Evolutionary conservation across 1,140 invertebrate species (phyloP).

Genomic region (Papilio glaucus): DNA sequence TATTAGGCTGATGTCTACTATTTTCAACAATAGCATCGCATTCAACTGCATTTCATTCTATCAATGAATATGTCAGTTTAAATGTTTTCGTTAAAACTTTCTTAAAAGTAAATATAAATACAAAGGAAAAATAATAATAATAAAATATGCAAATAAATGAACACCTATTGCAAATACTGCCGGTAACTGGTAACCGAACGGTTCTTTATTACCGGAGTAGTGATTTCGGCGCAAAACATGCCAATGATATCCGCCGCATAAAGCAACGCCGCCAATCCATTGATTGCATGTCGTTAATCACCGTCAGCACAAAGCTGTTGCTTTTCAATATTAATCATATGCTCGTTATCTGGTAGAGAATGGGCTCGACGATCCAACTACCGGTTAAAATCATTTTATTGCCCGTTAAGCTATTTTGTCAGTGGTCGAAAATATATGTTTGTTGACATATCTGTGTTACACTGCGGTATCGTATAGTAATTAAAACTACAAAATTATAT

Average conservation of each 20-base stretch:
- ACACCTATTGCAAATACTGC: neutral
- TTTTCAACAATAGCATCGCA: too few relatives aligned
- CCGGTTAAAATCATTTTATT: constrained; percentile 35
- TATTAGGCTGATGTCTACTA: too few relatives aligned
- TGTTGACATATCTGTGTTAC: neutral
- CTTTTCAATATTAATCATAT: constrained; percentile 59
- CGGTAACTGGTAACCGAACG: neutral
- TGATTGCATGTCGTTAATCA: constrained; percentile 55
- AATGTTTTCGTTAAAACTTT: too few relatives aligned
- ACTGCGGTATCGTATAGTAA: neutral
- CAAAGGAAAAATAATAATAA: neutral
- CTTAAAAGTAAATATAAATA: neutral
- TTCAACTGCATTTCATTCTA: too few relatives aligned
- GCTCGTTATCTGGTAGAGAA: constrained; percentile 46
- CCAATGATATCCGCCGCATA: constrained; percentile 19
- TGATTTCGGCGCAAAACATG: constrained; percentile 18
- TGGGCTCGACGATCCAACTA: constrained; percentile 19
- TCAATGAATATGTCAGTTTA: too few relatives aligned
- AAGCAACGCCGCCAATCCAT: constrained; percentile 37
- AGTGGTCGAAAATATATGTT: constrained; percentile 4
- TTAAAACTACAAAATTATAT: neutral
- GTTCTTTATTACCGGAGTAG: neutral
- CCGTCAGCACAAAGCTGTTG: constrained; percentile 45
- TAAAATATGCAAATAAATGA: neutral
- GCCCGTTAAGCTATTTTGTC: constrained; percentile 18